Percentiles rank a stretch among this genome's conserved stretches.
phyloP scores from a whole-genome alignment of 53 echinoderm and acorn worm species.

The Stichopus horrens region DNA sequence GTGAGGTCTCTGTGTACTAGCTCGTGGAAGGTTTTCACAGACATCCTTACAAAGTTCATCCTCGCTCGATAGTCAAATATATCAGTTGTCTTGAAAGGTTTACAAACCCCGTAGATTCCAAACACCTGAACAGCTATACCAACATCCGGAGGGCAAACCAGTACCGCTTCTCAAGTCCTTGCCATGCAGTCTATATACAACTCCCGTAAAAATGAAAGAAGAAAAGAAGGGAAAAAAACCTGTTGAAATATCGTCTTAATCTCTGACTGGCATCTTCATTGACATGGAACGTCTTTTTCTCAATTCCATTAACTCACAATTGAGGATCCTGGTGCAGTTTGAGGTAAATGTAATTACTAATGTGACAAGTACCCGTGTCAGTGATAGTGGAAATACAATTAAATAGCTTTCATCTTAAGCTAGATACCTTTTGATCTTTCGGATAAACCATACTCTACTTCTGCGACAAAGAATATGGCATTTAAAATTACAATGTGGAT shows the following conservation, averaged over 20 bases:
- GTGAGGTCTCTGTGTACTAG: too few relatives aligned
- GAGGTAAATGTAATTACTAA: constrained; percentile 1
- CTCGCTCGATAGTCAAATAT: background rate
- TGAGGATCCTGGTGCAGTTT: background rate
- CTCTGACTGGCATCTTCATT: constrained; percentile 6
- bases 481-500: too few relatives aligned
- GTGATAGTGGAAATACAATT: background rate
- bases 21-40: background rate
- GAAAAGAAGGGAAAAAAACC: background rate
- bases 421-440: background rate
- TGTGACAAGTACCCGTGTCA: background rate
- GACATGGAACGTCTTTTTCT: constrained; percentile 3
- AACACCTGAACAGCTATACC: constrained; percentile 40
- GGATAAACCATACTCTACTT: background rate
- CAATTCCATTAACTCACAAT: constrained; percentile 18
- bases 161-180: constrained; percentile 15
- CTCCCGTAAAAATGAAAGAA: background rate
- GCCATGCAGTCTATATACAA: background rate
- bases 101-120: background rate
- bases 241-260: constrained; percentile 10
- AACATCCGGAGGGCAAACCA: constrained; percentile 23
- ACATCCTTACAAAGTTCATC: background rate
- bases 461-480: too few relatives aligned
- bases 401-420: background rate
- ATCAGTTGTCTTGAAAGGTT: constrained; percentile 27